Base-by-base conservation (phyloP, 2,888 invertebrate genomes). In the Tetheella fluctuosa region DNA sequence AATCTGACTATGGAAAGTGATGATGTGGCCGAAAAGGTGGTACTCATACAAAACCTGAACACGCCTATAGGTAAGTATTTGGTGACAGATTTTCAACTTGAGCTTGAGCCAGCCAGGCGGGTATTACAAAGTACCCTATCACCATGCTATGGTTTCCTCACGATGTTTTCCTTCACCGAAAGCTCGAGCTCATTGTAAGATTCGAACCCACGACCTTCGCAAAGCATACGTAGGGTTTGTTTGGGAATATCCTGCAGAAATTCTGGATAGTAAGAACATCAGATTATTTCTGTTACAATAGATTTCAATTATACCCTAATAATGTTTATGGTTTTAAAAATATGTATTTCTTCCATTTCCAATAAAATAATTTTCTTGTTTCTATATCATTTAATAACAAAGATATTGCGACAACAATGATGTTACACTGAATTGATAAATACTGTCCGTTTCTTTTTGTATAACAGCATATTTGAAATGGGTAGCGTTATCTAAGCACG, bases 161-260 rank as follows among this genome's bases (percentile, higher is more conserved):
- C n/a, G n/a, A n/a, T n/a, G n/a, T n/a, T n/a, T n/a, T n/a, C n/a
- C n/a, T n/a, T n/a, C n/a, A n/a, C n/a, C n/a, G n/a, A n/a, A n/a
- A n/a, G n/a, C n/a, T n/a, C n/a, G n/a, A n/a, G n/a, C n/a, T n/a
- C n/a, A n/a, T n/a, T n/a, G n/a, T n/a, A n/a, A n/a, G n/a, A n/a
- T n/a, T n/a, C n/a, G n/a, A n/a, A n/a, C n/a, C n/a, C n/a, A n/a
- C n/a, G n/a, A n/a, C n/a, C n/a, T n/a, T n/a, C n/a, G n/a, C n/a
- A n/a, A n/a, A n/a, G n/a, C 86, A 85, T 6, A 86, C 59, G 20
- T 77, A 75, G 0, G 78, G 78, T 23, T 78, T 81, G 3, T 80
- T 62, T 0, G 78, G 76, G 30, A 80, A 83, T 58, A 74, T 57
- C n/a, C 68, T 60, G 61, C 83, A 84, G 12, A 84, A 72, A 2